phyloP scores from a whole-genome alignment of 2,113 vertebrate species.

The Neogobius melanostomus region DNA sequence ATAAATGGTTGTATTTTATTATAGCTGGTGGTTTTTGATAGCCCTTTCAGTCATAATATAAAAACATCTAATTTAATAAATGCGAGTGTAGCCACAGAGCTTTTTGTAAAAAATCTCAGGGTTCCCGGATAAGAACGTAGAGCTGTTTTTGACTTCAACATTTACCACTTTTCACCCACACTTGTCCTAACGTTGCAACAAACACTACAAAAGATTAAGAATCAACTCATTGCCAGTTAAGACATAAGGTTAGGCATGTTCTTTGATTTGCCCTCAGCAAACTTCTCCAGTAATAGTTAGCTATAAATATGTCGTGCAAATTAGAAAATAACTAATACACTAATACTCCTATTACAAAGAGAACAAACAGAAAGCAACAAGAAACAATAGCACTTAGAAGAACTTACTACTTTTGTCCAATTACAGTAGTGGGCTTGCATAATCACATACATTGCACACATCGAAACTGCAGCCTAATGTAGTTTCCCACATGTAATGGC shows the following conservation, averaged over 20 bases:
- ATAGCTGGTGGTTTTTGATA: conserved; percentile 42
- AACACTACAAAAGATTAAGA: conserved; percentile 13
- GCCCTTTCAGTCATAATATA: conserved; percentile 32
- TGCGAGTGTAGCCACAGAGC: conserved; percentile 33
- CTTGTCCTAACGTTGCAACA: conserved; percentile 20
- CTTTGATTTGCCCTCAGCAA: conserved; percentile 10
- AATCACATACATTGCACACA: conserved; percentile 40
- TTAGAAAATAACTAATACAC: conserved; percentile 52
- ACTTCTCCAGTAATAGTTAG: conserved; percentile 40
- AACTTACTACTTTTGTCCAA: conserved; percentile 38
- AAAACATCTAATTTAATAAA: conserved; percentile 26
- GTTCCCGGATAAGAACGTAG: conserved; percentile 37
- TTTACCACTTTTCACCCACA: conserved; percentile 16
- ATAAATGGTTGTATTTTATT: not conserved
- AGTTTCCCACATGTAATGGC: conserved; percentile 23
- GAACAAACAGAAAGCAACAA: conserved; percentile 39
- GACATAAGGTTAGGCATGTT: conserved; percentile 19
- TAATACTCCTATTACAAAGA: conserved; percentile 33
- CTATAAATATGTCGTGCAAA: conserved; percentile 60
- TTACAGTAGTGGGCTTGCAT: conserved; percentile 42
- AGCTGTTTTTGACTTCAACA: conserved; percentile 20
- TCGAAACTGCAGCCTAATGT: conserved; percentile 33
- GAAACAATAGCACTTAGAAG: conserved; percentile 52
- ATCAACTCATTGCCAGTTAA: conserved; percentile 32
- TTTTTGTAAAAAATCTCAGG: conserved; percentile 1